Base-by-base conservation (phyloP, 2,888 invertebrate genomes). In the Sialis lutaria region DNA sequence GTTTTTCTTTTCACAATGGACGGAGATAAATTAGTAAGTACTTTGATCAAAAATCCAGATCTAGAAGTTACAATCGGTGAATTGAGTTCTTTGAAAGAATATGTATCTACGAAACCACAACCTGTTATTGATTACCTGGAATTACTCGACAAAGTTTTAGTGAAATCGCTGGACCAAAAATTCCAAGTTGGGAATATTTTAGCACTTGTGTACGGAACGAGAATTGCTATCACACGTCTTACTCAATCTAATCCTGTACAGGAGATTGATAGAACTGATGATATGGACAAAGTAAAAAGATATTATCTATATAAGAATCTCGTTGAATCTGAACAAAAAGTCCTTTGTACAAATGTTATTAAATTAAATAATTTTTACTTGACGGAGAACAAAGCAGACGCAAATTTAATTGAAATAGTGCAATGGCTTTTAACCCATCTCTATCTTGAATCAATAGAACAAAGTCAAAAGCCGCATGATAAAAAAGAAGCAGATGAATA, bases 1-100 rank as follows among this genome's bases (percentile, higher is more conserved):
- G 85, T 92, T 6, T 95, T 95, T 62, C 72, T 95, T 46, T 95
- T 88, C 62, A 73, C 77, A 6, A 69, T 74, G 49, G 91, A 93
- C 63, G 88, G 83, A 2, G 64, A 69, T 9, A 72, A 76, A 53
- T 64, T 93, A n/a, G 62, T 75, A 0, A 67, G 74, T 10, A 73
- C 77, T 1, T 60, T 83, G 50, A 58, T 67, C 5, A 63, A 67
- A 1, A 65, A 78, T 52, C 73, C 77, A 0, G 63, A 69, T 6
- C 55, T 82, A 12, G 64, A 69, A 33, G 67, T 82, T 0, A 69
- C 68, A 0, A 61, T 76, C 3, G 69, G 71, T 1, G 74, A 74
- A 50, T 57, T 69, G 3, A 67, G 65, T 50, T 62, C 64, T 0
- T 55, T 70, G 47, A 53, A 54, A 46, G 54, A 65, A 37, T 37